These are phyloP conservation scores for Meloidogyne chitwoodi DNA, from an alignment of 1,140 invertebrate species.

Conservation along the genomic window DNA sequence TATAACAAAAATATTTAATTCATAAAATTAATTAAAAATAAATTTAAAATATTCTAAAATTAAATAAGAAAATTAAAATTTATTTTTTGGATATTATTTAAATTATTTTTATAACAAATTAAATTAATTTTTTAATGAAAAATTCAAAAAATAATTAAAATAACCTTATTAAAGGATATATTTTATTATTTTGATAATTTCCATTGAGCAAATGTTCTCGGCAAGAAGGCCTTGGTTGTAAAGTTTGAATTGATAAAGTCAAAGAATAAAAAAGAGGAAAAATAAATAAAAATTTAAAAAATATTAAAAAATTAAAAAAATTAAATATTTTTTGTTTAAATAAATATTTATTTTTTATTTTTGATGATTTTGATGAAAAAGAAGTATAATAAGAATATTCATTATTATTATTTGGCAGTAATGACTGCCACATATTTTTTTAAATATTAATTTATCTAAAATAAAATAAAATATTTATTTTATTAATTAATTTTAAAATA, in stretches of 20 bases:
- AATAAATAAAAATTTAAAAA: background rate
- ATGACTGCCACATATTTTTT: background rate
- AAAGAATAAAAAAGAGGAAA: background rate
- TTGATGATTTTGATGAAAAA: background rate
- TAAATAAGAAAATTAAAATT: too few relatives aligned
- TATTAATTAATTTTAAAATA: too few relatives aligned
- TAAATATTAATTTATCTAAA: too few relatives aligned
- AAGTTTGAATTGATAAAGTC: background rate
- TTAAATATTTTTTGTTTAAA: background rate
- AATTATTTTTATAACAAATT: too few relatives aligned
- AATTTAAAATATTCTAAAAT: too few relatives aligned
- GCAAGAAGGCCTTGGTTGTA: constrained; percentile 3
- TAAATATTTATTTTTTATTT: background rate
- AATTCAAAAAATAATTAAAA: background rate
- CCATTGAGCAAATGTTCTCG: constrained; percentile 13
- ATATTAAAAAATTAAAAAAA: background rate
- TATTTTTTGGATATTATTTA: too few relatives aligned
- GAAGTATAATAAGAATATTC: background rate
- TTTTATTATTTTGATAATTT: background rate
- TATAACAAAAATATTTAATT: too few relatives aligned
- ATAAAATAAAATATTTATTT: too few relatives aligned
- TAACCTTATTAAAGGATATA: background rate
- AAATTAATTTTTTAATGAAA: too few relatives aligned
- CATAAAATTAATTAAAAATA: too few relatives aligned
- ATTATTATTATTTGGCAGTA: background rate